These are phyloP conservation scores for Meiosimyza platycephala DNA, from an alignment of 2,888 invertebrate genomes.

Conservation along the genomic window DNA sequence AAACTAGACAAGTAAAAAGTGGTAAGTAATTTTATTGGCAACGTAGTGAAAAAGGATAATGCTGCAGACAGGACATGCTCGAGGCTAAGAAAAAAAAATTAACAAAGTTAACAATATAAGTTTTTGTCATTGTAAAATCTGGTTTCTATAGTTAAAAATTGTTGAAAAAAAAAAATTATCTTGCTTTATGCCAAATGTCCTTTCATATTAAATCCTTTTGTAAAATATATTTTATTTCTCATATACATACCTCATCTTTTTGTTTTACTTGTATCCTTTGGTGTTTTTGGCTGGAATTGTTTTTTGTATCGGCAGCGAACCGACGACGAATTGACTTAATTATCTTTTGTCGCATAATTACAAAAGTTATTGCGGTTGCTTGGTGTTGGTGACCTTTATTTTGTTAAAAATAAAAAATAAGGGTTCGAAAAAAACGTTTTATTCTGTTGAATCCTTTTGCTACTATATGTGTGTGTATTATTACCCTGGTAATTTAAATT, in stretches of 20 bases:
- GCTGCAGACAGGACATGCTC: constrained; percentile 8
- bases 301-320: background rate
- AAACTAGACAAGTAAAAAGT: no score
- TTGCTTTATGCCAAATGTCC: background rate
- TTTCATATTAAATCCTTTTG: background rate
- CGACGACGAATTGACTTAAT: constrained; percentile 20
- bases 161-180: background rate
- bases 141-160: constrained; percentile 1
- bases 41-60: background rate
- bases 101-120: no score
- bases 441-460: no score
- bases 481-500: no score
- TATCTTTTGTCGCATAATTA: constrained; percentile 29
- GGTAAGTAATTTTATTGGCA: no score
- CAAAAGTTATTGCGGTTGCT: constrained; percentile 27
- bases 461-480: no score
- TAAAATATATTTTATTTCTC: background rate
- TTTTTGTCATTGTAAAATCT: background rate
- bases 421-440: no score
- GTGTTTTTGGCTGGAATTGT: background rate
- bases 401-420: background rate
- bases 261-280: background rate
- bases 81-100: background rate
- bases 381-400: background rate
- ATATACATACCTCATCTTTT: background rate